phyloP scores from a whole-genome alignment of 1,140 invertebrate species.

The Pollicipes pollicipes region DNA sequence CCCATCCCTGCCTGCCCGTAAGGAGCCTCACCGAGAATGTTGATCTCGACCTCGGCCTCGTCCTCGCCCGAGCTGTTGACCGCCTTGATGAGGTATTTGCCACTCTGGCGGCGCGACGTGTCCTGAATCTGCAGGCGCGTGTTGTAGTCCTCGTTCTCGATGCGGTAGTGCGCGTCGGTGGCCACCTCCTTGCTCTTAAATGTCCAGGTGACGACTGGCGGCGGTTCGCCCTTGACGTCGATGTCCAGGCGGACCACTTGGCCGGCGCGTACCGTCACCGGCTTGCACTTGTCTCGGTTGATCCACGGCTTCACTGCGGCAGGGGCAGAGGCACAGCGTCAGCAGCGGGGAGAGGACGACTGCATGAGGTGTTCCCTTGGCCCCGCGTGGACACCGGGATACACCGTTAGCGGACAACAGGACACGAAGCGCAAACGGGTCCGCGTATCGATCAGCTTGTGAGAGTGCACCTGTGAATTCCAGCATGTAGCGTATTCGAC shows the following conservation, averaged over 20 bases:
- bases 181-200: constrained; percentile 48
- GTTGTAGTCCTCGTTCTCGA: constrained; percentile 79
- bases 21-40: constrained; percentile 59
- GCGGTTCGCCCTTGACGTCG: constrained; percentile 86
- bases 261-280: constrained; percentile 74
- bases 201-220: constrained; percentile 78
- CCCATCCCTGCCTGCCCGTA: no score
- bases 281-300: constrained; percentile 75
- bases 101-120: constrained; percentile 61
- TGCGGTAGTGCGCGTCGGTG: constrained; percentile 32
- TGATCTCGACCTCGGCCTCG: constrained; percentile 83
- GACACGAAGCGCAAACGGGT: no score
- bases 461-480: no score
- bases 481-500: no score
- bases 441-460: no score
- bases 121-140: constrained; percentile 67
- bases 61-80: constrained; percentile 84
- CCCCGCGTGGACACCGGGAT: no score
- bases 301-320: constrained; percentile 67
- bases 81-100: constrained; percentile 76
- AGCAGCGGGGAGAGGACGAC: no score
- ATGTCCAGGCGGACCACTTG: constrained; percentile 76
- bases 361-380: no score
- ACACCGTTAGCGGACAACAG: no score
- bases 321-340: not conserved